Evolutionary conservation across 2,888 invertebrate species (phyloP).

Genomic region (Therioaphis trifolii): DNA sequence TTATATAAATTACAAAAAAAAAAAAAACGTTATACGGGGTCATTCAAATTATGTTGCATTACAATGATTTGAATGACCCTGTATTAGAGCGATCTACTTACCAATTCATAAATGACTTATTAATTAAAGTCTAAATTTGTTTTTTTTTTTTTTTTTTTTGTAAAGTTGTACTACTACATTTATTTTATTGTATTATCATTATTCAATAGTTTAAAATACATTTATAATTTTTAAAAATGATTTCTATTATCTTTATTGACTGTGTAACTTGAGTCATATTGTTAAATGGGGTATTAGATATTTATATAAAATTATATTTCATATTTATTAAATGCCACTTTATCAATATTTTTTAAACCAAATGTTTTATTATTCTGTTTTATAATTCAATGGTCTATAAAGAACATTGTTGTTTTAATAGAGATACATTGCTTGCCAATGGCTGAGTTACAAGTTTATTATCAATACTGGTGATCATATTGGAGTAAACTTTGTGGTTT

Average conservation of each 20-base stretch:
- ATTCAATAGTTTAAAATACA: background rate
- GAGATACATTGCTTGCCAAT: too few relatives aligned
- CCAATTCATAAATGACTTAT: background rate
- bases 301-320: background rate
- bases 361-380: too few relatives aligned
- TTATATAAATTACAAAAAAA: background rate
- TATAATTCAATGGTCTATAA: too few relatives aligned
- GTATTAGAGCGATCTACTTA: background rate
- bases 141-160: slow-evolving; percentile 1
- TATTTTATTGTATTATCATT: background rate
- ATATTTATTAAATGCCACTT: too few relatives aligned
- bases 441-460: too few relatives aligned
- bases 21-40: background rate
- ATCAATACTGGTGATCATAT: too few relatives aligned
- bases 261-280: too few relatives aligned
- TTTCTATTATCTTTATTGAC: too few relatives aligned
- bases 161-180: background rate
- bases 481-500: too few relatives aligned
- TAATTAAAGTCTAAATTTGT: background rate
- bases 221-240: background rate
- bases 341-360: too few relatives aligned
- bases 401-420: too few relatives aligned
- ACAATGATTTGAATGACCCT: background rate
- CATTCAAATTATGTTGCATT: background rate
- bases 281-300: background rate